Evolutionary conservation across 2,797 vertebrate species (phyloP).

Genomic region (Poecilia wingei): DNA sequence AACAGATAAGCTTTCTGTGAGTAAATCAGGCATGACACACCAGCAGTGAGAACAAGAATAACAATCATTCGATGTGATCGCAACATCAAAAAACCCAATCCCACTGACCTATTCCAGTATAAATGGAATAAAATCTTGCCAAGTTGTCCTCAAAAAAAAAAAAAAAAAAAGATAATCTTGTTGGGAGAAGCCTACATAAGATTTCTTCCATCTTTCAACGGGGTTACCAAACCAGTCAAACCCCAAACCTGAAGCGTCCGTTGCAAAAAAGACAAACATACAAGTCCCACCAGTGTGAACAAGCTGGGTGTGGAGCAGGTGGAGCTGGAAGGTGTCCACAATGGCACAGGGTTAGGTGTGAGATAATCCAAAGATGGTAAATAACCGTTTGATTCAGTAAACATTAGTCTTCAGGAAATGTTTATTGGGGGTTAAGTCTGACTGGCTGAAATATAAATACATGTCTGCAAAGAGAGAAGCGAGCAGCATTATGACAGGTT

Average conservation of each 20-base stretch:
- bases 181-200: background rate
- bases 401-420: constrained; percentile 21
- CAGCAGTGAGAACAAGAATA: constrained; percentile 1
- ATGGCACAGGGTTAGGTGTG: background rate
- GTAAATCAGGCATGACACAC: background rate
- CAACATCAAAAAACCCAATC: background rate
- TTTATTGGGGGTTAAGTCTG: background rate
- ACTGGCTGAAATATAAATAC: constrained; percentile 13
- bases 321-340: constrained; percentile 57
- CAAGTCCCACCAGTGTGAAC: constrained; percentile 59
- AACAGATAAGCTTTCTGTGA: constrained; percentile 36
- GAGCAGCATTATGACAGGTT: constrained; percentile 26
- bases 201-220: background rate
- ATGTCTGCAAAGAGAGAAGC: constrained; percentile 19
- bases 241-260: constrained; percentile 18
- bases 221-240: constrained; percentile 1
- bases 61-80: background rate
- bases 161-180: background rate
- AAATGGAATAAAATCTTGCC: background rate
- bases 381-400: constrained; percentile 18
- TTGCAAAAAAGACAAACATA: constrained; percentile 52
- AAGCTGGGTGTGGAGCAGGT: constrained; percentile 67
- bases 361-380: constrained; percentile 50
- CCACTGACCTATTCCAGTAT: background rate
- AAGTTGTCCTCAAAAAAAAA: background rate